Evolutionary conservation across 2,888 invertebrate species (phyloP).

Genomic region (Chloromyia formosa): DNA sequence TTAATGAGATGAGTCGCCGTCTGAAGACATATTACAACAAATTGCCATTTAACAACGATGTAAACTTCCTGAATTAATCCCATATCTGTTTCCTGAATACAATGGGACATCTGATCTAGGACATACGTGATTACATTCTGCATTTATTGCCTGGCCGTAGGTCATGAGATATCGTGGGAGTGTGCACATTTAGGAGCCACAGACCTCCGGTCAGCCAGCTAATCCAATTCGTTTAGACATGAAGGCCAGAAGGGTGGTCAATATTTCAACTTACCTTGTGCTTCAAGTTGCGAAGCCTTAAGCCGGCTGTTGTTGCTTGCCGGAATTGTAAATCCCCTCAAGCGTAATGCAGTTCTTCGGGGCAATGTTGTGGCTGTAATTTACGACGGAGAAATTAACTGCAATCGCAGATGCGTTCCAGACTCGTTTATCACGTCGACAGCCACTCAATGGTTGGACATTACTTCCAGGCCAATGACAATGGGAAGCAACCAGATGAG

Average conservation of each 20-base stretch:
- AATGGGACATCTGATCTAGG: slow-evolving; percentile 18
- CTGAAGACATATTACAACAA: slow-evolving; percentile 31
- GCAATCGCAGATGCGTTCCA: slow-evolving; percentile 44
- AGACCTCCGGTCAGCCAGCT: neutral
- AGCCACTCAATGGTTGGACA: slow-evolving; percentile 37
- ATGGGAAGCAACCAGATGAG: neutral
- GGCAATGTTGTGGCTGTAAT: slow-evolving; percentile 40
- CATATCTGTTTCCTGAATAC: slow-evolving; percentile 4
- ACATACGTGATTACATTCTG: slow-evolving; percentile 35
- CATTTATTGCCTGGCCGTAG: slow-evolving; percentile 31
- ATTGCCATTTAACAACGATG: slow-evolving; percentile 37
- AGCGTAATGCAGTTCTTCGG: slow-evolving; percentile 34
- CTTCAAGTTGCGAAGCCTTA: neutral
- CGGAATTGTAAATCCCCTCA: slow-evolving; percentile 34
- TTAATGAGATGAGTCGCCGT: slow-evolving; percentile 15
- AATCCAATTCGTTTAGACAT: neutral
- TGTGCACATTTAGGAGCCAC: neutral
- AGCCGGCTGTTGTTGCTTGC: slow-evolving; percentile 24
- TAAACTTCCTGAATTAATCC: slow-evolving; percentile 21
- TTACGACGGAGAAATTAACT: slow-evolving; percentile 42
- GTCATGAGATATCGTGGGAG: slow-evolving; percentile 12
- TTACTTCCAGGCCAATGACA: slow-evolving; percentile 30
- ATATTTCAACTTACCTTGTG: slow-evolving; percentile 38
- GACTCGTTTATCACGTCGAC: slow-evolving; percentile 44
- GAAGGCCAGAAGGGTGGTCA: neutral